Conservation (phyloP, 2,888 invertebrate genomes). For the Corythucha ciliata region DNA sequence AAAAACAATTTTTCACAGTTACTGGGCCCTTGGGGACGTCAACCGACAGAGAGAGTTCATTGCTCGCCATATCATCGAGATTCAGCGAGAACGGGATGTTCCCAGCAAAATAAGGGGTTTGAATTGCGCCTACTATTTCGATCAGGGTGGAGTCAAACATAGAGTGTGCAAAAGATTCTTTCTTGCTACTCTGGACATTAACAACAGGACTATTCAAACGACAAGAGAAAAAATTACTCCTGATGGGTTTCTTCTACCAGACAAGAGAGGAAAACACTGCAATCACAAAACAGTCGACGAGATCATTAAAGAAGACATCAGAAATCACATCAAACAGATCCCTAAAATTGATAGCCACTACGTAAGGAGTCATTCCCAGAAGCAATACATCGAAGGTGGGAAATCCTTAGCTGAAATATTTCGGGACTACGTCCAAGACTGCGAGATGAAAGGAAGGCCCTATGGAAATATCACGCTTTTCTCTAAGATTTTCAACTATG, state of each 20-base stretch:
- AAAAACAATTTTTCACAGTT: too few relatives aligned
- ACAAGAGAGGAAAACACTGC: constrained; percentile 24
- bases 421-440: constrained; percentile 4
- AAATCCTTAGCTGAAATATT: constrained; percentile 11
- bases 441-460: constrained; percentile 5
- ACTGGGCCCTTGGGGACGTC: constrained; percentile 21
- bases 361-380: constrained; percentile 22
- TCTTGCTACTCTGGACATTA: constrained; percentile 34
- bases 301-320: constrained; percentile 17
- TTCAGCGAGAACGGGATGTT: too few relatives aligned
- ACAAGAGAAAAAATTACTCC: constrained; percentile 30
- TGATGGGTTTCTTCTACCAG: constrained; percentile 26
- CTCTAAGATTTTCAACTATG: constrained; percentile 35
- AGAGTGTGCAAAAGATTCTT: constrained; percentile 35
- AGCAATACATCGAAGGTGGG: constrained; percentile 32
- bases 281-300: constrained; percentile 24
- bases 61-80: constrained; percentile 16
- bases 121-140: constrained; percentile 23
- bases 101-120: too few relatives aligned
- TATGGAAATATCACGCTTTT: constrained; percentile 19
- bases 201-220: constrained; percentile 32
- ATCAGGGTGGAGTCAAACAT: constrained; percentile 21
- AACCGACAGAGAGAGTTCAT: constrained; percentile 23
- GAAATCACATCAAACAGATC: constrained; percentile 28
- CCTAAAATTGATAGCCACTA: constrained; percentile 31